These are phyloP conservation scores for Tragelaphus imberbis DNA, from an alignment of 2,113 vertebrate species.

Conservation along the genomic window DNA sequence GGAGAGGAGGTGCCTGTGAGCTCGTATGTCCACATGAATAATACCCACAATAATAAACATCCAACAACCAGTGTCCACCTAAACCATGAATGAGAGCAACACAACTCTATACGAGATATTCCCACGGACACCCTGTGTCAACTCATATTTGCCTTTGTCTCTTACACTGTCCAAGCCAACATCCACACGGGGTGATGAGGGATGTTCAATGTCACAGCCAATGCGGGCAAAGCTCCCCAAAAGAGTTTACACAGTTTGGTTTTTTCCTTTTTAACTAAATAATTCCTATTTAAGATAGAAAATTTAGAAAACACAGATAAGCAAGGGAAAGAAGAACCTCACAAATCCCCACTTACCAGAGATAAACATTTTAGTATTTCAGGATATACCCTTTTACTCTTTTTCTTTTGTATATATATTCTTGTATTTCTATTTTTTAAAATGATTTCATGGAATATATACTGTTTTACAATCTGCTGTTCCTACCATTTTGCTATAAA, in stretches of 20 bases:
- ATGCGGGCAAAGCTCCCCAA: neutral
- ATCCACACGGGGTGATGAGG: neutral
- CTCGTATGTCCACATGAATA: neutral
- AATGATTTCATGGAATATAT: neutral
- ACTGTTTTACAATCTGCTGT: neutral
- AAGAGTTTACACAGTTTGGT: neutral
- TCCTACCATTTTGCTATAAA: neutral
- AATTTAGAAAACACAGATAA: neutral
- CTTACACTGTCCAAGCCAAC: neutral
- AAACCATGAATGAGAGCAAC: neutral
- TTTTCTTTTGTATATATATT: neutral
- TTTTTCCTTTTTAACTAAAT: neutral
- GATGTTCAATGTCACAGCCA: neutral
- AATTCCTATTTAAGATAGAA: neutral
- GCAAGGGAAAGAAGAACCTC: neutral
- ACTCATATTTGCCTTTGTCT: neutral
- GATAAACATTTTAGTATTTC: neutral
- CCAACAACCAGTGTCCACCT: neutral
- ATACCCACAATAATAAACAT: neutral
- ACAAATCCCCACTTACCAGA: neutral
- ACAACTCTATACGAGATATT: neutral
- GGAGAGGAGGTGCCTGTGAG: rapidly evolving
- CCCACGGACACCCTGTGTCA: neutral
- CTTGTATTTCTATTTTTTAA: neutral
- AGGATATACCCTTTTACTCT: neutral